Conservation (phyloP, 1,140 invertebrate species). For the Bombus affinis region DNA sequence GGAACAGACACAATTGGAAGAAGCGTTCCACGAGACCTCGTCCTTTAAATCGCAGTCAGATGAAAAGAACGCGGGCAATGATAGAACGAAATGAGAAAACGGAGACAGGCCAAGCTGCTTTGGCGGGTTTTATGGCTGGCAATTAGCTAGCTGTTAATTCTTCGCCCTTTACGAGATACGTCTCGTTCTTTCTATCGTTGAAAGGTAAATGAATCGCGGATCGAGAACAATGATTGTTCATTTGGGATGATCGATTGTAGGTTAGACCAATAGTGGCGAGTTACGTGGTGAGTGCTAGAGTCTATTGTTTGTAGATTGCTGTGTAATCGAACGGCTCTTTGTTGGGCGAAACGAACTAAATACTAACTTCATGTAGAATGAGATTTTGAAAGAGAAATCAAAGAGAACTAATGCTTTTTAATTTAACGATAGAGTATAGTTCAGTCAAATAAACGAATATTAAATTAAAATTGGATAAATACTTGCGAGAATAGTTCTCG, state of each 20-base stretch:
- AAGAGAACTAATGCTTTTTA: background rate
- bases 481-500: no score
- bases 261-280: no score
- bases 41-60: no score
- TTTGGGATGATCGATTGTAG: background rate
- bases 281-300: background rate
- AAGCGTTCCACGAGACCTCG: background rate
- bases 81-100: background rate
- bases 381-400: background rate
- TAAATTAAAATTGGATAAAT: background rate
- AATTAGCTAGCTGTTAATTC: conserved; percentile 62
- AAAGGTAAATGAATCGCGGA: background rate
- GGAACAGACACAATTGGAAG: background rate
- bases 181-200: background rate
- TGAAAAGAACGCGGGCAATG: background rate
- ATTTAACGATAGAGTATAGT: background rate
- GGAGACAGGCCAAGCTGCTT: background rate
- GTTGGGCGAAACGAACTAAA: background rate
- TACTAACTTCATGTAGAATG: background rate
- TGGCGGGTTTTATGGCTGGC: conserved; percentile 45
- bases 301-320: background rate
- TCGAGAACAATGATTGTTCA: background rate
- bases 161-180: conserved; percentile 14
- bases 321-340: background rate
- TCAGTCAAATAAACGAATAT: background rate